Percentiles rank a stretch among this genome's conserved stretches.
Evolutionary conservation across 2,797 vertebrate genomes (phyloP).

Genomic region (Enteromius argenteus): DNA sequence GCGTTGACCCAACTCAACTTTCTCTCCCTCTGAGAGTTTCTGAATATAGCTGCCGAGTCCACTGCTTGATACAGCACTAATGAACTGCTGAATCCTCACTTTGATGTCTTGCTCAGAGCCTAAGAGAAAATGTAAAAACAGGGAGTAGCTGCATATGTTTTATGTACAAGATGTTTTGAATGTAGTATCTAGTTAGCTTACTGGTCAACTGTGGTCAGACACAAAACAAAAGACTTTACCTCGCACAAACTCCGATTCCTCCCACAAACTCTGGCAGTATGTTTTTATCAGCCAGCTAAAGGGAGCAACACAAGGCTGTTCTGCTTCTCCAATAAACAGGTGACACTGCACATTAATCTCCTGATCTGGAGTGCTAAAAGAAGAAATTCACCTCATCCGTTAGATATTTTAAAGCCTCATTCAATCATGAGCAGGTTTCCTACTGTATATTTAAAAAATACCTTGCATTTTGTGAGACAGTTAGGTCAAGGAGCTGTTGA

Average conservation of each 20-base stretch:
- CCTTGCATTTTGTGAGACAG: conserved; percentile 65
- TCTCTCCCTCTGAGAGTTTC: conserved; percentile 68
- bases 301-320: conserved; percentile 65
- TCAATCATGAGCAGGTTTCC: neutral
- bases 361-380: conserved; percentile 66
- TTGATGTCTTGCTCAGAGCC: conserved; percentile 57
- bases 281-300: conserved; percentile 78
- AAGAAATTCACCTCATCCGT: neutral
- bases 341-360: conserved; percentile 73
- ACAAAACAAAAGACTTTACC: conserved; percentile 59
- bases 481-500: conserved; percentile 67
- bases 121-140: conserved; percentile 28
- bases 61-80: conserved; percentile 70
- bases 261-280: conserved; percentile 76
- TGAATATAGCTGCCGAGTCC: conserved; percentile 64
- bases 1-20: conserved; percentile 49
- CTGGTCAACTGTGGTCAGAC: neutral
- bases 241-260: conserved; percentile 77
- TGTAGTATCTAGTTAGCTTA: neutral
- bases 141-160: neutral
- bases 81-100: conserved; percentile 70
- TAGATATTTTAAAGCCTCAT: neutral
- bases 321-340: conserved; percentile 67
- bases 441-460: conserved; percentile 34
- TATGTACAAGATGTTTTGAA: neutral